Evolutionary conservation across 2,797 vertebrate species (phyloP), one percentile per base, ranked within the genome.

Genomic region (Mycteria americana): DNA sequence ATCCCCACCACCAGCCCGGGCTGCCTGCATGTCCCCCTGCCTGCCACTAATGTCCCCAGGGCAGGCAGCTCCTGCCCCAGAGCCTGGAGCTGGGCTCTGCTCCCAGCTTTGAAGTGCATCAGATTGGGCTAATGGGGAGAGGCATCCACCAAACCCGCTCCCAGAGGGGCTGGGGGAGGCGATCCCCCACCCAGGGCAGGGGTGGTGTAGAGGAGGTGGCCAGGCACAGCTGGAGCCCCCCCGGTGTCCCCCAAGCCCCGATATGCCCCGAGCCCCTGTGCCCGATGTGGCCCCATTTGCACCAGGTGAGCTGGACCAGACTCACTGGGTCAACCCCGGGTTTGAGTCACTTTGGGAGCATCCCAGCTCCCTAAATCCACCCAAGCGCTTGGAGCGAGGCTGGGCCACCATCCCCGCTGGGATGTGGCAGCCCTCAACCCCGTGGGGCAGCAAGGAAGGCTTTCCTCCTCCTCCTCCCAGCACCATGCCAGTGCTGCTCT

Each of bases 41-140:
- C 63, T 95, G 84, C 65, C 60, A 57, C 78, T 93, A 93, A 93
- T 88, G 88, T 72, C 95, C 85, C 43, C 72, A 22, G 81, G 92
- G 74, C 81, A 92, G 75, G 81, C 4, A 3, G 62, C 72, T 96
- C 31, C 63, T 39, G 57, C 51, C 35, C 22, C 31, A 31, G 72
- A n/a, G 64, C 46, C 50, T 60, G 48, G n/a, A 72, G 63, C 28
- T 88, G 6, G 7, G 23, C 39, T 73, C 27, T 33, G 60, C 48
- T 33, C 18, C 30, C 0, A 6, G 37, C 95, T 97, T 97, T 97
- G 96, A 95, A 95, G 82, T 97, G 96, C 86, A 97, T 95, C 96
- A 95, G 95, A 96, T 95, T 84, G 93, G 68, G 68, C 33, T 53
- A 15, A 60, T 35, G 63, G 75, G 57, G 62, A 90, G 80, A 19